Evolutionary conservation across 2,888 invertebrate species (phyloP).

Genomic region (Ennomos erosarius): DNA sequence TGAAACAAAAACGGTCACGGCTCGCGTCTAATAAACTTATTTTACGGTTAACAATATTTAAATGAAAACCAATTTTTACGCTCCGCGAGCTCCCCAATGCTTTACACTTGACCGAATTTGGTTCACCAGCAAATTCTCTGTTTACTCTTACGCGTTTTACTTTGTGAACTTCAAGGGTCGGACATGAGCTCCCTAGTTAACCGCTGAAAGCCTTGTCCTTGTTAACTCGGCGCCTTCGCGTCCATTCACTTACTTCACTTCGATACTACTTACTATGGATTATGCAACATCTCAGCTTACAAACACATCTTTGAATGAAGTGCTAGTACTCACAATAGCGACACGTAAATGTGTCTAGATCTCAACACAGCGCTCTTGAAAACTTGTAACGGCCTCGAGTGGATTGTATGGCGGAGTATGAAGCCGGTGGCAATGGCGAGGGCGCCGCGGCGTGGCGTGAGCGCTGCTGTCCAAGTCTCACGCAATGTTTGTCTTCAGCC

Average conservation of each 20-base stretch:
- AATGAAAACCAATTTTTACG: slow-evolving; percentile 24
- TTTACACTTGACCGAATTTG: slow-evolving; percentile 13
- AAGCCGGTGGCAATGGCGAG: not conserved
- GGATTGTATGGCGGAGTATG: slow-evolving; percentile 3
- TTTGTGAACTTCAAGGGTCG: slow-evolving; percentile 8
- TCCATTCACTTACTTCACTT: slow-evolving; percentile 1
- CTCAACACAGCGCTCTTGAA: slow-evolving; percentile 3
- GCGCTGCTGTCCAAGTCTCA: slow-evolving; percentile 18
- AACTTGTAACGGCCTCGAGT: slow-evolving; percentile 2
- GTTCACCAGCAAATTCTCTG: slow-evolving; percentile 10
- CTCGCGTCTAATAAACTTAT: slow-evolving; percentile 9
- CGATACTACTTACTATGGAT: not conserved
- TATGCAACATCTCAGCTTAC: slow-evolving; percentile 8
- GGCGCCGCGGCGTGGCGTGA: slow-evolving; percentile 3
- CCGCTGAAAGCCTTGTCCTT: slow-evolving; percentile 12
- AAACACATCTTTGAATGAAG: slow-evolving; percentile 10
- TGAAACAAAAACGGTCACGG: slow-evolving; percentile 16
- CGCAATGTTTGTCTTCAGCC: slow-evolving; percentile 43
- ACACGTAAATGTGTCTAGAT: slow-evolving; percentile 1
- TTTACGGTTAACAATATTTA: slow-evolving; percentile 12
- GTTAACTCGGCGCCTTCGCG: not conserved
- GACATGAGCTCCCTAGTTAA: slow-evolving; percentile 3
- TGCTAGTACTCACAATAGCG: slow-evolving; percentile 6
- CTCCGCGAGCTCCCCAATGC: slow-evolving; percentile 9
- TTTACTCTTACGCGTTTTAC: slow-evolving; percentile 5